phyloP scores from a whole-genome alignment of 2,888 invertebrate genomes.

The Argyresthia albistria region DNA sequence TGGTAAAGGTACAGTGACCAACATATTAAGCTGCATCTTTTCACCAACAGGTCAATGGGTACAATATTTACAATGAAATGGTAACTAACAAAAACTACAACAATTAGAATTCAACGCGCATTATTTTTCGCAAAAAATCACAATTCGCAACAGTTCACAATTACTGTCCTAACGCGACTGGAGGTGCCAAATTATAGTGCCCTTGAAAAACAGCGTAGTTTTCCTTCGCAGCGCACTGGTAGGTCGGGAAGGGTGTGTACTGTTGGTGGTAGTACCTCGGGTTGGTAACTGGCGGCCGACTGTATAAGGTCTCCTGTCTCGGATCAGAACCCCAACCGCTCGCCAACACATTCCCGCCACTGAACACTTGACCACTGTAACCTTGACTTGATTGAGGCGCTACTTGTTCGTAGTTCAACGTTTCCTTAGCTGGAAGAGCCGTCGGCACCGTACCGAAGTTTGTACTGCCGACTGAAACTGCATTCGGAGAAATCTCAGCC shows the following conservation, averaged over 20 bases:
- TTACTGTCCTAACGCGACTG: constrained; percentile 60
- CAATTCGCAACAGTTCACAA: constrained; percentile 15
- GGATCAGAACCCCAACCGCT: constrained; percentile 50
- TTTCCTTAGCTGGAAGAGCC: constrained; percentile 11
- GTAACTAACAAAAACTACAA: not conserved
- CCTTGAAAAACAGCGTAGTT: constrained; percentile 64
- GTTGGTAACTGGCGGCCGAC: constrained; percentile 26
- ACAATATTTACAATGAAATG: not conserved
- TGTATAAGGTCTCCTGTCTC: constrained; percentile 30
- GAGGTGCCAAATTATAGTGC: constrained; percentile 60
- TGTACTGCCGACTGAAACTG: constrained; percentile 12
- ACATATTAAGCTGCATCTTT: not conserved
- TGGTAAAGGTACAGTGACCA: not conserved
- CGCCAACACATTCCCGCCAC: constrained; percentile 21
- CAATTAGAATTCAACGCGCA: not conserved
- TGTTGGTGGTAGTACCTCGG: constrained; percentile 57
- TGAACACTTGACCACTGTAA: constrained; percentile 25
- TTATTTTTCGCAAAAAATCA: constrained; percentile 6
- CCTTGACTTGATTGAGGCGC: constrained; percentile 26
- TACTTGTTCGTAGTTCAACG: constrained; percentile 14
- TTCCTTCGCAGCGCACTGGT: constrained; percentile 61
- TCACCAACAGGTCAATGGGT: too few relatives aligned
- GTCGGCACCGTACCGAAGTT: constrained; percentile 15
- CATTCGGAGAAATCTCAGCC: constrained; percentile 4
- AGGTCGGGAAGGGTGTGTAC: constrained; percentile 45